phyloP scores from a whole-genome alignment of 2,113 vertebrate genomes.

The Falco punctatus region DNA sequence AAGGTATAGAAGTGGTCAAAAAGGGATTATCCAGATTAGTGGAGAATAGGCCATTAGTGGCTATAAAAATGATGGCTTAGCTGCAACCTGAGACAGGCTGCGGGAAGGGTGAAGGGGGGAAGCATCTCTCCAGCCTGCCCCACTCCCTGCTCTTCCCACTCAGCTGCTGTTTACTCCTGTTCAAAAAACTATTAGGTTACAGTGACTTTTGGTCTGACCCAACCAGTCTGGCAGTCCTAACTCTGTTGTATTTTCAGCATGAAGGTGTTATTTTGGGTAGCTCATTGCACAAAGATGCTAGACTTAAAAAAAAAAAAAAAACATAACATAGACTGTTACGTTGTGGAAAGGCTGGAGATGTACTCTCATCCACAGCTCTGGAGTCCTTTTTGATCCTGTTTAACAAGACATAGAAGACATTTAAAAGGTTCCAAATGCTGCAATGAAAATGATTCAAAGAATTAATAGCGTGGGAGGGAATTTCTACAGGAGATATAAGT shows the following conservation, averaged over 20 bases:
- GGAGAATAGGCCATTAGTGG: constrained; percentile 47
- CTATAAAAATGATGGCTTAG: constrained; percentile 56
- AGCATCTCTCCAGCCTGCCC: not conserved
- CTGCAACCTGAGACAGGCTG: constrained; percentile 33
- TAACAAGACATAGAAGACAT: constrained; percentile 43
- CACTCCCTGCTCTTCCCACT: not conserved
- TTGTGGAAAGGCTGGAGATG: constrained; percentile 20
- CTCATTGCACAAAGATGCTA: not conserved
- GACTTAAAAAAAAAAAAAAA: not conserved
- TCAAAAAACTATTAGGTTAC: not conserved
- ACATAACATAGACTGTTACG: not conserved
- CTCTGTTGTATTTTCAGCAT: constrained; percentile 1
- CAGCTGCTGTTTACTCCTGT: not conserved
- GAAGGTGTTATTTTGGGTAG: not conserved
- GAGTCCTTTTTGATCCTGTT: constrained; percentile 33
- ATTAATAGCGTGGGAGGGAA: constrained; percentile 40
- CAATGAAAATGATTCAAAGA: constrained; percentile 42
- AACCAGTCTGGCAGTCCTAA: not conserved
- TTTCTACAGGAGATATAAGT: constrained; percentile 30
- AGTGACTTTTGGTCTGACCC: not conserved
- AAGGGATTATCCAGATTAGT: constrained; percentile 47
- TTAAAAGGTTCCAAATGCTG: constrained; percentile 32
- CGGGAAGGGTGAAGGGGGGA: not conserved
- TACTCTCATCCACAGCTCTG: not conserved
- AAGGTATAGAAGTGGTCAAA: constrained; percentile 51